phyloP scores from a whole-genome alignment of 2,888 invertebrate species.

The Eupithecia tripunctaria region DNA sequence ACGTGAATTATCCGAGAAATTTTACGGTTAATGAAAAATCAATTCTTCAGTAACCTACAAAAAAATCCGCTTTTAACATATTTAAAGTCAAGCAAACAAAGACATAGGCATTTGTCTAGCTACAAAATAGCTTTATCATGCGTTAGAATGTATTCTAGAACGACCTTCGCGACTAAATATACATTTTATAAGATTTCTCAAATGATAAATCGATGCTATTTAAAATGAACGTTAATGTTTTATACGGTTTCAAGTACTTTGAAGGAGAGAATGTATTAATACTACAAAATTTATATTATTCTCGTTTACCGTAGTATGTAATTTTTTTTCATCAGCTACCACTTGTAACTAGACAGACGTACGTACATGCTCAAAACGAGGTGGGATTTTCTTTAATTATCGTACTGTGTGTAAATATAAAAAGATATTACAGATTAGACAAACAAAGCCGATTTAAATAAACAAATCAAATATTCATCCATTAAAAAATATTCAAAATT shows the following conservation, averaged over 20 bases:
- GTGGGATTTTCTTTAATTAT: too few relatives aligned
- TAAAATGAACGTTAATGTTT: neutral
- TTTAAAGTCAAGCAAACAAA: neutral
- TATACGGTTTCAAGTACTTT: neutral
- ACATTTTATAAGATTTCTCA: neutral
- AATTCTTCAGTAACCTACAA: neutral
- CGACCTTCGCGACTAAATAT: slow-evolving; percentile 18
- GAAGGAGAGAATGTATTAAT: neutral
- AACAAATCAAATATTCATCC: neutral
- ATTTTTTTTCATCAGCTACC: neutral
- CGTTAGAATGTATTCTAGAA: slow-evolving; percentile 24
- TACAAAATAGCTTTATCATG: slow-evolving; percentile 28
- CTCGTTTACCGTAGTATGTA: neutral
- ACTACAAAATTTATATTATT: neutral
- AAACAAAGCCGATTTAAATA: neutral
- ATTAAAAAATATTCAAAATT: neutral
- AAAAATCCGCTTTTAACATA: neutral
- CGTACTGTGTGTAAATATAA: too few relatives aligned
- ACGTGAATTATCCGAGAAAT: neutral
- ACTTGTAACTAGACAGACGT: too few relatives aligned
- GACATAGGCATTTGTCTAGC: neutral
- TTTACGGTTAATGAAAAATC: neutral
- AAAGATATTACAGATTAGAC: neutral
- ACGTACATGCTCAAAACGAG: too few relatives aligned
- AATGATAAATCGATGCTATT: slow-evolving; percentile 11